These are phyloP conservation scores for Lepus oiostolus DNA, from an alignment of 2,797 vertebrate species.

Conservation along the genomic window DNA sequence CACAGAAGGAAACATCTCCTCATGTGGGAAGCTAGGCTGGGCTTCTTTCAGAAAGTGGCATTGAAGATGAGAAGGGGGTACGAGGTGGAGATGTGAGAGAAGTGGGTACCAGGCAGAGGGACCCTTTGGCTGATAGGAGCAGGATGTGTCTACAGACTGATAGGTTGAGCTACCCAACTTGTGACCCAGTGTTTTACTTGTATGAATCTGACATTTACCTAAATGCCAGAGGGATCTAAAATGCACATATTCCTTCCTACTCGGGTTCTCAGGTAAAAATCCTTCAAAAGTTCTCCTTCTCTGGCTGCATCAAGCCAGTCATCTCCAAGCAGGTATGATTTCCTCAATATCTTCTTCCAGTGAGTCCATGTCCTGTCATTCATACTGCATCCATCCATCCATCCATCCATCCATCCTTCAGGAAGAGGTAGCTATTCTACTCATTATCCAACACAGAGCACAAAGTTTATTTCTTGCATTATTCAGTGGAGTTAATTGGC, in stretches of 20 bases:
- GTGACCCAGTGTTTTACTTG: background rate
- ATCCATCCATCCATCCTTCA: background rate
- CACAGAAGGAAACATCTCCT: background rate
- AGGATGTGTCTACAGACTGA: background rate
- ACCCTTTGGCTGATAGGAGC: background rate
- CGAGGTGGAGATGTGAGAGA: background rate
- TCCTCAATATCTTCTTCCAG: background rate
- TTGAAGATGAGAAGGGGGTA: background rate
- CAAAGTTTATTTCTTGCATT: background rate
- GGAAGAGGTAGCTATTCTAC: background rate
- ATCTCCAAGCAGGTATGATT: background rate
- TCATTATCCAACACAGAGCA: background rate
- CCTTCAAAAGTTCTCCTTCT: background rate
- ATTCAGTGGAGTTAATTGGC: background rate
- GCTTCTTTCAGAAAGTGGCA: background rate
- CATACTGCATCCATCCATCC: background rate
- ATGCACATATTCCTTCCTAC: background rate
- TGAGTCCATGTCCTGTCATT: background rate
- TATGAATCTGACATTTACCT: background rate
- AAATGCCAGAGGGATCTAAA: slow-evolving; percentile 10
- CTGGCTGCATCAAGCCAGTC: background rate
- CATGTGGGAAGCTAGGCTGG: background rate
- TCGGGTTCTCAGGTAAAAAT: background rate
- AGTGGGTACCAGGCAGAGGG: background rate
- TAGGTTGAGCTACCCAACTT: background rate